These are phyloP conservation scores for Serinus canaria DNA, from an alignment of 2,113 vertebrate species.

Conservation along the genomic window DNA sequence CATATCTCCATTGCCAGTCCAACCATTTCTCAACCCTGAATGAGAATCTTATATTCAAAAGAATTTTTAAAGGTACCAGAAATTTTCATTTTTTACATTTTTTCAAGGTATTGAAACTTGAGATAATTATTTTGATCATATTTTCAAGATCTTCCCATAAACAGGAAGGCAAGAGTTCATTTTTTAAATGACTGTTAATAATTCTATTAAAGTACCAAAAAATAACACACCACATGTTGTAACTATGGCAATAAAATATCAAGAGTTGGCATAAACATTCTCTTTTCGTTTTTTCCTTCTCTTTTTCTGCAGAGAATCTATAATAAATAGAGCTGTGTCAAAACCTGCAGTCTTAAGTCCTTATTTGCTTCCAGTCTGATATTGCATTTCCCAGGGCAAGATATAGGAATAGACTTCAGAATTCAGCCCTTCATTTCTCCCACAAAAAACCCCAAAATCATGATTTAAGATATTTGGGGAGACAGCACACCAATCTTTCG, in stretches of 20 bases:
- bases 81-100: background rate
- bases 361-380: background rate
- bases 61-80: background rate
- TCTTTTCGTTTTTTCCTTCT: background rate
- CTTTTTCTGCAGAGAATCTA: background rate
- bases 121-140: background rate
- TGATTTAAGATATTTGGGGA: background rate
- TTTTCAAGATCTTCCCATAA: background rate
- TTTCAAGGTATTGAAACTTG: background rate
- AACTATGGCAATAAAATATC: background rate
- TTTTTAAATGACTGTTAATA: background rate
- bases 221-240: background rate
- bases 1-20: background rate
- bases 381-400: background rate
- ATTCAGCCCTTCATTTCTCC: background rate
- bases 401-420: background rate
- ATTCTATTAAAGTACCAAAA: background rate
- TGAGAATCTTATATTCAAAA: background rate
- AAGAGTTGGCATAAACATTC: background rate
- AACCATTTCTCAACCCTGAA: background rate
- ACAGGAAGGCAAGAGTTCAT: background rate
- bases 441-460: rapidly evolving
- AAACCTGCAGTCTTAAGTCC: background rate
- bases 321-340: background rate
- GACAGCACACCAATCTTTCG: background rate